Evolutionary conservation across 2,113 vertebrate genomes (phyloP).

Genomic region (Rhizomys pruinosus): DNA sequence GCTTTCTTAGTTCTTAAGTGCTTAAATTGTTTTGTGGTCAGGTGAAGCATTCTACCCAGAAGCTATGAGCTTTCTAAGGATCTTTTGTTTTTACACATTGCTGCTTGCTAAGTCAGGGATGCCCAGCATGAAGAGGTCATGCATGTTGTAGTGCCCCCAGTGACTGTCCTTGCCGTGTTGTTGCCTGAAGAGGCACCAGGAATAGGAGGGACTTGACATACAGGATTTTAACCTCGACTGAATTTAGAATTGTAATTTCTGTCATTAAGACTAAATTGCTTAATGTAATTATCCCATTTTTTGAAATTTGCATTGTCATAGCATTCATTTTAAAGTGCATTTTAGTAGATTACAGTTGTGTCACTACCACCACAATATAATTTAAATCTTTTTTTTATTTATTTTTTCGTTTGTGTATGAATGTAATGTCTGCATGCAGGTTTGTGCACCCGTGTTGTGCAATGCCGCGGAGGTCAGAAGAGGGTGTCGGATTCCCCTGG

Average conservation of each 20-base stretch:
- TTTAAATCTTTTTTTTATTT: too few relatives aligned
- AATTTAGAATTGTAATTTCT: background rate
- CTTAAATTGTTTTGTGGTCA: background rate
- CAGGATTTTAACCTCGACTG: background rate
- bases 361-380: background rate
- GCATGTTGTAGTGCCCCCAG: fast-evolving
- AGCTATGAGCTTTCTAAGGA: background rate
- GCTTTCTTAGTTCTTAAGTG: conserved; percentile 29
- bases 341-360: background rate
- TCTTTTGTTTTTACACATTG: background rate
- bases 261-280: background rate
- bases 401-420: too few relatives aligned
- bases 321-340: conserved; percentile 15
- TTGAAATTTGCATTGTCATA: conserved; percentile 19
- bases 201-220: background rate
- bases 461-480: too few relatives aligned
- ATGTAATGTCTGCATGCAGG: too few relatives aligned
- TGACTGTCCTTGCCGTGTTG: background rate
- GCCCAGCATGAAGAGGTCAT: background rate
- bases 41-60: conserved; percentile 36
- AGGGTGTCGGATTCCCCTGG: too few relatives aligned
- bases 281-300: background rate
- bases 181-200: background rate
- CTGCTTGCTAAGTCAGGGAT: background rate
- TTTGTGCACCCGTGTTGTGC: too few relatives aligned